Conservation (phyloP, 2,113 vertebrate genomes). For the Rhabdornis inornatus region DNA sequence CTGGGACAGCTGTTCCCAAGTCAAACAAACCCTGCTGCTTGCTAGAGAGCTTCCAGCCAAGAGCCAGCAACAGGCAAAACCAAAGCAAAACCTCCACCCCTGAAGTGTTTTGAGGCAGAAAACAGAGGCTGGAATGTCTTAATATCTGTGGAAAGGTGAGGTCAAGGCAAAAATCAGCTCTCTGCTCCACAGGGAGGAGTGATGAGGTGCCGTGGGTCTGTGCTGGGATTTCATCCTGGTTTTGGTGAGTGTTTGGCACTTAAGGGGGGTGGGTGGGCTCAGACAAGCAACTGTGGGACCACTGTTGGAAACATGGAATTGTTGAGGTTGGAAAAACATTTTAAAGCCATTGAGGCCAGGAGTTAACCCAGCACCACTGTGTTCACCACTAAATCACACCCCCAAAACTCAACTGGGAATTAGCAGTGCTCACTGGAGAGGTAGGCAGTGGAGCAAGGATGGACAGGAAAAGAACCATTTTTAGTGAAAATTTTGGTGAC, state of each 20-base stretch:
- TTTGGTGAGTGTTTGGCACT: background rate
- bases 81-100: background rate
- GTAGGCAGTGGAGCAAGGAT: background rate
- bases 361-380: rapidly evolving
- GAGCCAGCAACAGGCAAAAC: background rate
- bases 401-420: background rate
- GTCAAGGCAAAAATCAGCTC: background rate
- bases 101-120: background rate
- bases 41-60: background rate
- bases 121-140: background rate
- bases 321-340: background rate
- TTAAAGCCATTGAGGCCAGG: background rate
- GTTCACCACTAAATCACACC: background rate
- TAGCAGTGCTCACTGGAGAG: background rate
- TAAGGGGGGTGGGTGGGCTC: background rate
- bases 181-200: background rate
- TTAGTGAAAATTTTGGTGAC: background rate
- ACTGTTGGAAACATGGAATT: background rate
- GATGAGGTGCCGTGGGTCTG: background rate
- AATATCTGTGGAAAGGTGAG: background rate
- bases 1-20: background rate
- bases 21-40: background rate
- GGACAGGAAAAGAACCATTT: background rate
- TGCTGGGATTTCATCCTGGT: background rate
- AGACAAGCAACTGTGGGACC: background rate